Base-by-base conservation (phyloP, 2,888 invertebrate genomes). In the Eristalis pertinax region DNA sequence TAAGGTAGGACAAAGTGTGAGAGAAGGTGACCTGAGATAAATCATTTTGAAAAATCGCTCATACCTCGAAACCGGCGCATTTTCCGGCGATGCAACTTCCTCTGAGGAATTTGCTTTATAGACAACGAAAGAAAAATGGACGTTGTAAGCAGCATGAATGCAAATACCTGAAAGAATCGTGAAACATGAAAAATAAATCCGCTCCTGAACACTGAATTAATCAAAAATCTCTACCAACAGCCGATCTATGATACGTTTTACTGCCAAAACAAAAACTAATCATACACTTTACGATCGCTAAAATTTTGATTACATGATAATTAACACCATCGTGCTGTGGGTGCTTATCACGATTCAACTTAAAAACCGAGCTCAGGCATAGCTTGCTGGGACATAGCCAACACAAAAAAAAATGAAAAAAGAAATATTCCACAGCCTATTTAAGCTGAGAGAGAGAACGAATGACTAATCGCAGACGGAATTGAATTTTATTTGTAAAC, bases 381-480 rank as follows among this genome's bases (percentile, higher is more conserved):
- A 19, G 19, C 19, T 50, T 19, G 50, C 19, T 19, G 19, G 19
- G 2, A 50, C 19, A 50, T 50, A 10, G 50, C 8, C 50, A n/a
- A 62, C 7, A n/a, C n/a, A 62, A 62, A 62, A 29, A 13, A 29
- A 15, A 29, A 26, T 4, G 26, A 75, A 58, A 65, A 50, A 32
- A 32, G 8, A 50, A 32, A 35, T n/a, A 64, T 73, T 74, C 63
- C 73, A 43, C 35, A 43, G 19, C 64, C n/a, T 35, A 74, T 65
- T 32, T 41, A 43, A 38, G 15, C 29, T 19, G 29, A 13, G 58
- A 60, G 58, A 60, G 32, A 60, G 32, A 32, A 22, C 5, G 58
- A 58, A 24, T 70, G 78, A 78, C 68, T 84, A 79, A 84, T 67
- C 22, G 35, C 38, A 79, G 75, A 75, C 70, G 74, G 79, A 78